Evolutionary conservation across 2,113 vertebrate genomes (phyloP).

Genomic region (Herpailurus yagouaroundi): DNA sequence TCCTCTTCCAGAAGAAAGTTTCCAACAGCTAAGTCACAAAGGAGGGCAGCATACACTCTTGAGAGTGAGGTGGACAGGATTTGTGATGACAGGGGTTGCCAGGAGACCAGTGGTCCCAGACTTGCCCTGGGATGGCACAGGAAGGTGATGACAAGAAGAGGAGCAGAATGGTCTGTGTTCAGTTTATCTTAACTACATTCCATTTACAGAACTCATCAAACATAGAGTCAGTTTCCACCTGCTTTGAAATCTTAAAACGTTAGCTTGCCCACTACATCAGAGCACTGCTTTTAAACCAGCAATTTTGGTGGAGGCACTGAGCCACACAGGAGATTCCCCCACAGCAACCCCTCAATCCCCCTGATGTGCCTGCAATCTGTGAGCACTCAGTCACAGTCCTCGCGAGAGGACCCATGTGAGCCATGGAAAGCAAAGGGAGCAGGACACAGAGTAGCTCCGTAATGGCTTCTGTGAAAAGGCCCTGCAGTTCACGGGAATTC

Average conservation of each 20-base stretch:
- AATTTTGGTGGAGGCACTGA: not conserved
- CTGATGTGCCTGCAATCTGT: not conserved
- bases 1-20: not conserved
- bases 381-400: not conserved
- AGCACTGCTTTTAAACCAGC: not conserved
- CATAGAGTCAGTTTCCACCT: not conserved
- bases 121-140: not conserved
- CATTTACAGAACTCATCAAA: not conserved
- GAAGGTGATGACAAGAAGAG: not conserved
- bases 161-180: not conserved
- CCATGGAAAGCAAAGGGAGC: not conserved
- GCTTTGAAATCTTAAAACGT: not conserved
- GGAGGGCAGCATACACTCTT: not conserved
- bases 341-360: no score
- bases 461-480: not conserved
- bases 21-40: not conserved
- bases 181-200: not conserved
- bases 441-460: not conserved
- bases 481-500: not conserved
- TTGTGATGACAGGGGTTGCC: no score
- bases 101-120: accelerated
- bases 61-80: not conserved
- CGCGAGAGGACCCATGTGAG: accelerated
- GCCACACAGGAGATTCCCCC: not conserved
- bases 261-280: not conserved